Evolutionary conservation across 53 echinoderm and acorn worm species (phyloP), one percentile per base, ranked within the genome.

Genomic region (Pentamera pediparva): DNA sequence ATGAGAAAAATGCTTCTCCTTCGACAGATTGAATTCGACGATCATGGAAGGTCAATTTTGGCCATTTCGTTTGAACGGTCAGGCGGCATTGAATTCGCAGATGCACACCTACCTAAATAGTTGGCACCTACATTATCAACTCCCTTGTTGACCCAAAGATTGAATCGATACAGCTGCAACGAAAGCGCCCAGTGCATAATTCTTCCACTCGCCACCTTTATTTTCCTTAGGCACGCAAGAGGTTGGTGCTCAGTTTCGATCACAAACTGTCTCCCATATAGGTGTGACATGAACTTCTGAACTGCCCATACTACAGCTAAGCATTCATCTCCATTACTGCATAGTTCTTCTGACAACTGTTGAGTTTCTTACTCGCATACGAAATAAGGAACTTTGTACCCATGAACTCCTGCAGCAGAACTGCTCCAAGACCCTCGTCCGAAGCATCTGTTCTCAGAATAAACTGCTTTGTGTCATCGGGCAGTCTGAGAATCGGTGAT

Each of bases 401-500:
- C n/a, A 25, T 41, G n/a, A 65, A 21, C 21, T 51, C 36, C 39
- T 82, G 82, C 20, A 82, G 32, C 8, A 82, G 41, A 8, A 82
- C 82, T 27, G 75, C 75, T 35, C 82, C 82, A 15, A 82, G 49
- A 22, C 81, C 74, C 31, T 34, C 61, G 6, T 75, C 62, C 1
- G 65, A 82, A 21, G 82, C 75, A 75, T 81, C 75, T 3, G n/a
- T n/a, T n/a, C n/a, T n/a, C n/a, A n/a, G n/a, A n/a, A n/a, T n/a
- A n/a, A n/a, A n/a, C n/a, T 61, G 29, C 27, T 47, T 53, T 5
- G 21, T 37, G 0, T 31, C n/a, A 43, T 80, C 81, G 4, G 81
- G 73, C 19, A 80, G 61, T 28, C 48, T 62, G 13, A 77, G 72
- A 26, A 80, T 47, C 33, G 73, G 61, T 30, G 71, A 28, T 34